These are phyloP conservation scores for Amblyornis subalaris DNA, from an alignment of 2,113 vertebrate genomes.

Conservation along the genomic window DNA sequence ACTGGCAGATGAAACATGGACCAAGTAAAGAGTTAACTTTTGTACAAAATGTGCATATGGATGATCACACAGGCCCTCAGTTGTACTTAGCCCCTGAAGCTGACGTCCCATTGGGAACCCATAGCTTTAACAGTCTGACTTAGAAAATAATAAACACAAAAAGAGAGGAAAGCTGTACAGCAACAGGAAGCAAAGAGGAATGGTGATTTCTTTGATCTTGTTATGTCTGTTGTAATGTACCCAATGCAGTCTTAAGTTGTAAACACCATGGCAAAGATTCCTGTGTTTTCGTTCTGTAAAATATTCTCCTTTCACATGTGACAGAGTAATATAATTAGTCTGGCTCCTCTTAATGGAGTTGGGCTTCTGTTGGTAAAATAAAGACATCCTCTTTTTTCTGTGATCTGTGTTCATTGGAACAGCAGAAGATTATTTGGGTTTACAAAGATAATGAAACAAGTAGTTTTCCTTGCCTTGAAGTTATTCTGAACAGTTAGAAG, in stretches of 20 bases:
- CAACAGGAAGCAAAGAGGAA: not conserved
- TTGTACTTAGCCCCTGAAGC: not conserved
- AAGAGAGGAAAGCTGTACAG: not conserved
- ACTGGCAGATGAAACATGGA: not conserved
- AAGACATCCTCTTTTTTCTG: not conserved
- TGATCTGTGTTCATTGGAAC: not conserved
- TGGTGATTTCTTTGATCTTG: not conserved
- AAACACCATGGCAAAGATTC: not conserved
- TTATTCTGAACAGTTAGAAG: not conserved
- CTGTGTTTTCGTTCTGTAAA: not conserved
- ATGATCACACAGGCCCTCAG: not conserved
- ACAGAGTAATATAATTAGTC: not conserved
- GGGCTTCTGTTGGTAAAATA: not conserved
- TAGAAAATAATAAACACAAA: not conserved
- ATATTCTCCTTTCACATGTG: not conserved
- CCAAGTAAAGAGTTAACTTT: not conserved
- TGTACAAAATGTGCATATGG: not conserved
- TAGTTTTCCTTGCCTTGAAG: not conserved
- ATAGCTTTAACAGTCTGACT: not conserved
- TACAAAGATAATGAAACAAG: not conserved
- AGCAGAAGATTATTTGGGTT: not conserved
- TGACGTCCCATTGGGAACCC: not conserved
- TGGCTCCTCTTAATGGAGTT: not conserved
- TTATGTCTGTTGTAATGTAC: not conserved
- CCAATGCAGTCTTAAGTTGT: not conserved